These are phyloP conservation scores for Quadriops clusia DNA, from an alignment of 2,888 invertebrate species.

Conservation along the genomic window DNA sequence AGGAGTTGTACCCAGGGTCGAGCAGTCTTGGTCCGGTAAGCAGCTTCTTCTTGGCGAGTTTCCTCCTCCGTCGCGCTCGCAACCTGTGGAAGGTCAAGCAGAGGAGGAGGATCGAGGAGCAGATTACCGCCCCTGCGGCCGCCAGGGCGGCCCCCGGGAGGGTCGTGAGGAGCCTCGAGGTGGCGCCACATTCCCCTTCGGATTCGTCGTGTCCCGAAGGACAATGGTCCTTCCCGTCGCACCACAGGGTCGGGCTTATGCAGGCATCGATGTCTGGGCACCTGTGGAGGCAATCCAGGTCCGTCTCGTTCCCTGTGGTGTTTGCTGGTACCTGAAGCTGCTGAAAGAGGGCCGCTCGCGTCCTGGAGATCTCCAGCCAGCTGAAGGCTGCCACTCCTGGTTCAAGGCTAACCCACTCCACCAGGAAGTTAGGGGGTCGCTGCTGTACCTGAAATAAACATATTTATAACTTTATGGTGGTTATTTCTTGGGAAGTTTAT, in stretches of 20 bases:
- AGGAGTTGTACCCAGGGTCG: constrained; percentile 59
- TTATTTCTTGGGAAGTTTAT: constrained; percentile 12
- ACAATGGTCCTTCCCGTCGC: constrained; percentile 57
- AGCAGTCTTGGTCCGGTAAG: constrained; percentile 46
- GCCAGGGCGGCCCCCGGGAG: constrained; percentile 47
- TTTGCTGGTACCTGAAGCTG: constrained; percentile 43
- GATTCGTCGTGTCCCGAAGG: constrained; percentile 60
- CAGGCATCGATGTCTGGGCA: constrained; percentile 69
- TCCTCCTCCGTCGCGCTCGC: constrained; percentile 41
- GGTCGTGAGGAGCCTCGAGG: constrained; percentile 39
- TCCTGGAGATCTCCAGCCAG: constrained; percentile 64
- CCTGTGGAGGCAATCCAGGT: constrained; percentile 47
- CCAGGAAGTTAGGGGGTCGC: constrained; percentile 47
- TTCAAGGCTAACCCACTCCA: constrained; percentile 60
- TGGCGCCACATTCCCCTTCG: constrained; percentile 51
- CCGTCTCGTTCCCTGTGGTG: constrained; percentile 41
- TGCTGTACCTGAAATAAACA: too few relatives aligned
- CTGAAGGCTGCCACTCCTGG: constrained; percentile 65
- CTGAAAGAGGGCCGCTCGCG: constrained; percentile 48
- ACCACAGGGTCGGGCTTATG: constrained; percentile 62
- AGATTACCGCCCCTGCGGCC: constrained; percentile 45
- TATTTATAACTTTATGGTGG: constrained; percentile 8
- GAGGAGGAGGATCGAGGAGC: constrained; percentile 44
- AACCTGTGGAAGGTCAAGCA: constrained; percentile 47
- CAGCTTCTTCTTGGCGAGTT: constrained; percentile 41